Evolutionary conservation across 2,888 invertebrate genomes (phyloP), one percentile per base, ranked within the genome.

Genomic region (Agrotis exclamationis): DNA sequence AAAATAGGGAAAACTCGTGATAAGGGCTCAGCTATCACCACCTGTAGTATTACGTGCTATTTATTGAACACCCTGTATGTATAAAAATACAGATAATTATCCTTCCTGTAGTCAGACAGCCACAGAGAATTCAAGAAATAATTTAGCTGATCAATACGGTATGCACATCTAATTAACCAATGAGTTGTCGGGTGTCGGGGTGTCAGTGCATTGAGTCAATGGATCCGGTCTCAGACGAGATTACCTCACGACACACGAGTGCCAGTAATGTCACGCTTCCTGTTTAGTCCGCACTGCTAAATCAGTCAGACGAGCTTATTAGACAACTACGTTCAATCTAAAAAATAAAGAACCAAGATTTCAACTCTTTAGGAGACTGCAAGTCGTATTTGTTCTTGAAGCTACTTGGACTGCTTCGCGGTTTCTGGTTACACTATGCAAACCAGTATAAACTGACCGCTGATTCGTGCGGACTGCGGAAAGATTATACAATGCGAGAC

Each of bases 271-370:
- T 56, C 33, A 60, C 9, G 56, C 62, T 80, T 84, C 84, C 84
- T 85, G 79, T 74, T 85, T 85, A 74, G 79, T 68, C 54, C 70
- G 54, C 63, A 48, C 63, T 48, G 73, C 67, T 85, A 78, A 80
- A 85, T 85, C 83, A 85, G 68, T 67, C 85, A 58, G 70, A 64
- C 69, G 58, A 63, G 62, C 63, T 80, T 75, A 83, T 82, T 84
- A 83, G 54, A 80, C 66, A 69, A 80, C 73, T 75, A 71, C 79
- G 66, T 65, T 47, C 74, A 69, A 76, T 85, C 62, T 70, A 75
- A 64, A 54, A 65, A 62, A 63, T 54, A 47, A 57, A 47, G 50
- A 74, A 59, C 54, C 22, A 58, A 56, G 54, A 58, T 56, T 66
- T 33, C 33, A 66, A 33, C 67, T 48, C 48, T 39, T 66, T 78